Evolutionary conservation across 2,113 vertebrate species (phyloP).

Genomic region (Lepus americanus): DNA sequence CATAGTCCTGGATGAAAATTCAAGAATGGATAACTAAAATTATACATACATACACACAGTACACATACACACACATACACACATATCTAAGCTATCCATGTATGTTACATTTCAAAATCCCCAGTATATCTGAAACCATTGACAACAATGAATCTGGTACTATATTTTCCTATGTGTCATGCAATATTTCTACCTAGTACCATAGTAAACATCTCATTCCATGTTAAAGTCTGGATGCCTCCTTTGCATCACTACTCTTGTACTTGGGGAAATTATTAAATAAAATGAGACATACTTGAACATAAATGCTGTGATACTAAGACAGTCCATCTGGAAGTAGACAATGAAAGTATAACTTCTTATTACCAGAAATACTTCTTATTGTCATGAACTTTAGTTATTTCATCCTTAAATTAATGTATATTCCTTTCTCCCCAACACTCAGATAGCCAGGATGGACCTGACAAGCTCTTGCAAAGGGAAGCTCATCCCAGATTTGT

Average conservation of each 20-base stretch:
- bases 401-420: background rate
- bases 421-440: background rate
- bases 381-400: background rate
- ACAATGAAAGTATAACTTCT: background rate
- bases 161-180: background rate
- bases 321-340: background rate
- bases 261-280: background rate
- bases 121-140: background rate
- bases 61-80: background rate
- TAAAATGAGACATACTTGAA: background rate
- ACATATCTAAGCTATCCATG: background rate
- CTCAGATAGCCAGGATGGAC: background rate
- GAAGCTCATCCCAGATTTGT: background rate
- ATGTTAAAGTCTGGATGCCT: too few species aligned
- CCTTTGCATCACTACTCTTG: background rate
- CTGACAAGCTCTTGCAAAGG: background rate
- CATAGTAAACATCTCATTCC: too few species aligned
- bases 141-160: background rate
- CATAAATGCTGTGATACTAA: background rate
- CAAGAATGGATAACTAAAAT: background rate
- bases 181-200: background rate
- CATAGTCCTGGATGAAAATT: background rate
- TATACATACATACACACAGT: background rate
- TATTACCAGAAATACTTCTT: background rate
- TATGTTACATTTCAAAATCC: background rate